Evolutionary conservation across 2,888 invertebrate species (phyloP), one percentile per base, ranked within the genome.

Genomic region (Macaria liturata): DNA sequence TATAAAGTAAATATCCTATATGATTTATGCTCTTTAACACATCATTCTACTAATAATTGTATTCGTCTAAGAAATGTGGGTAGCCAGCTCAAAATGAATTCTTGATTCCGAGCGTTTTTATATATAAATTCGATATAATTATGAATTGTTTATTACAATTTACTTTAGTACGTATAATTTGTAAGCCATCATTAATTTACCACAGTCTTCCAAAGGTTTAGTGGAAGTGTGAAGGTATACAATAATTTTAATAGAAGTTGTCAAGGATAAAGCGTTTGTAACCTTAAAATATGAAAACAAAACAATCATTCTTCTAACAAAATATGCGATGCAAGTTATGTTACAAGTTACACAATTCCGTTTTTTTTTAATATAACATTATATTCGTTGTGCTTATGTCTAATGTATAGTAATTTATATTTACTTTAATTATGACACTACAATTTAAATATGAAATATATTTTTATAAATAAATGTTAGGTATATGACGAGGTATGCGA

Each of bases 51-150:
- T 37, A 37, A 37, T 37, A 37, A 37, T 32, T 32, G 32, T 32
- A 32, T 34, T 44, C 4, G 44, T n/a, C 52, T 46, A 53, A 53
- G 9, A 34, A 58, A 49, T 3, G n/a, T 42, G 9, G n/a, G 9
- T 32, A 52, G 48, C 42, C 20, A 8, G 46, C 42, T 9, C 9
- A 49, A 37, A 32, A 30, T 46, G 30, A 39, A 37, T 5, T 40
- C 39, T 52, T 40, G 32, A 7, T 34, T 7, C 42, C 44, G 32
- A 39, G 31, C 42, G 53, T 45, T 53, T 9, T 45, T 44, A 43
- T 9, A 55, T 60, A 58, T 60, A 64, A 66, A 64, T 62, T 66
- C 66, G 64, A 53, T 64, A 59, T 43, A 47, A 46, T 51, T 52
- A 43, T 54, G 39, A 51, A 54, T 58, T 51, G 8, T 42, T 46